These are phyloP conservation scores for Agrotis clavis DNA, from an alignment of 2,888 invertebrate genomes.

Conservation along the genomic window DNA sequence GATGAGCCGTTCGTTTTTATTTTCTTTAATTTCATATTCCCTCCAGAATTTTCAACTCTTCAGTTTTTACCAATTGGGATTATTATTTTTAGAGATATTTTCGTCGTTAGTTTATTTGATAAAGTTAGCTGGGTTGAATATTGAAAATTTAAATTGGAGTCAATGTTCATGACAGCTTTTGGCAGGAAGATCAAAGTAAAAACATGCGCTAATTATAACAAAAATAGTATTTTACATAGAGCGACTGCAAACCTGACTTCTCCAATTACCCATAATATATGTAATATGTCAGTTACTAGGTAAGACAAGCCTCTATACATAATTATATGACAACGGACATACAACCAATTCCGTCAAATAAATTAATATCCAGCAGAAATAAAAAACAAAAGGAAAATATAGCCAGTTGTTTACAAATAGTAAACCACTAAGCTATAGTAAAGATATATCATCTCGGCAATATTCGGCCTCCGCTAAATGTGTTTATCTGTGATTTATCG, in stretches of 20 bases:
- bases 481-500: conserved; percentile 58
- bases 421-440: conserved; percentile 59
- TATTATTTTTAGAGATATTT: conserved; percentile 30
- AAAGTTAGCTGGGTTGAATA: conserved; percentile 37
- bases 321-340: background rate
- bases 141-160: conserved; percentile 22
- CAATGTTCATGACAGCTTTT: background rate
- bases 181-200: too few species aligned
- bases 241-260: too few species aligned
- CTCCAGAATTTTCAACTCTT: conserved; percentile 53
- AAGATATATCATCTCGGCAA: conserved; percentile 55
- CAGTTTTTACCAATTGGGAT: conserved; percentile 48
- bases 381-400: conserved; percentile 40
- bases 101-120: conserved; percentile 45
- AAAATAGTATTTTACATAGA: too few species aligned
- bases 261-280: too few species aligned
- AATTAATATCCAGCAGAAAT: conserved; percentile 9
- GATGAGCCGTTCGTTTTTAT: conserved; percentile 64
- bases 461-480: conserved; percentile 50
- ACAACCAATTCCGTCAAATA: background rate
- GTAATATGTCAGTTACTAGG: too few species aligned
- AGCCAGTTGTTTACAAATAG: conserved; percentile 58
- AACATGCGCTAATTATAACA: too few species aligned
- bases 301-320: too few species aligned
- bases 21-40: conserved; percentile 68